phyloP scores from a whole-genome alignment of 92 coral and sea anemone genomes.

The Siderastrea radians region DNA sequence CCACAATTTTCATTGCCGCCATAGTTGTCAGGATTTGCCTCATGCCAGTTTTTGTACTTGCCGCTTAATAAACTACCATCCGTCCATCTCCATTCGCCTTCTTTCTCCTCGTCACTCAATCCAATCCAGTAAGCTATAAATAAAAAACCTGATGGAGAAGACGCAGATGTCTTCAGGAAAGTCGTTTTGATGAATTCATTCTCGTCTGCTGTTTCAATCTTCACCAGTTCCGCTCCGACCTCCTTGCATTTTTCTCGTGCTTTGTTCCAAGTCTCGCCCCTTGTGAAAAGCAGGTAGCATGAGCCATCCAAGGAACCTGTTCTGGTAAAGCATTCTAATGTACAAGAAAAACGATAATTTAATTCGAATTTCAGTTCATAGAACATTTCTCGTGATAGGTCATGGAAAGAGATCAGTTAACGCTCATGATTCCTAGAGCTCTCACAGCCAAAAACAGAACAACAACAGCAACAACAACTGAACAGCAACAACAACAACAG shows the following conservation, averaged over 20 bases:
- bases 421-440: no score
- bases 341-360: no score
- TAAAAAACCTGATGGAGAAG: no score
- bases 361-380: no score
- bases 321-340: background rate
- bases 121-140: conserved; percentile 4
- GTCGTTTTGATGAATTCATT: background rate
- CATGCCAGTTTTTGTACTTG: background rate
- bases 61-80: background rate
- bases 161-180: background rate
- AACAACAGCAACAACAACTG: no score
- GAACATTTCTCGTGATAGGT: no score
- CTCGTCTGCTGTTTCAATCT: no score
- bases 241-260: background rate
- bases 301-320: background rate
- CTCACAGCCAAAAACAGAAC: no score
- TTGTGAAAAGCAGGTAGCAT: background rate
- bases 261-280: background rate
- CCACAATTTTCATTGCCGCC: background rate
- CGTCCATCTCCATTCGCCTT: conserved; percentile 4
- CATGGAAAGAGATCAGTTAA: no score
- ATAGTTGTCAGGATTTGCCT: background rate
- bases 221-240: background rate
- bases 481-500: no score
- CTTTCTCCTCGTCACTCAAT: background rate